Evolutionary conservation across 2,113 vertebrate species (phyloP).

Genomic region (Cavia porcellus): DNA sequence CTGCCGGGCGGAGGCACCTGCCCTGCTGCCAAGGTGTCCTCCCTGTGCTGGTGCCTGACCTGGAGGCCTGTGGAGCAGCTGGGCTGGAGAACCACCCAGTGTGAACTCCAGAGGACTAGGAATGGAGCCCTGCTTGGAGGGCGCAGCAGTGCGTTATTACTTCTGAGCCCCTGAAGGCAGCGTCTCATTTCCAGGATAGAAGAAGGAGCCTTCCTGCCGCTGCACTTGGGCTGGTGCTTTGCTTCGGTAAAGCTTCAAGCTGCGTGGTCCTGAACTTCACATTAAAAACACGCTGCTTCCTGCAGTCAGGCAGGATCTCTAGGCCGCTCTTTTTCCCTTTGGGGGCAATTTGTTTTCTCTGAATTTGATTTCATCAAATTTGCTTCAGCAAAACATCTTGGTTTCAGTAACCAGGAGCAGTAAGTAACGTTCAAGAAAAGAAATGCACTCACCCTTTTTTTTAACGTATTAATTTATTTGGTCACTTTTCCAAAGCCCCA

Average conservation of each 20-base stretch:
- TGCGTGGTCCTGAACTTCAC: neutral
- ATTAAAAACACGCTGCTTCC: neutral
- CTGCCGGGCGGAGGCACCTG: neutral
- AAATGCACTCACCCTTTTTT: neutral
- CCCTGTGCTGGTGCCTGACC: neutral
- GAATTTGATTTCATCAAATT: neutral
- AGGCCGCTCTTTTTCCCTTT: neutral
- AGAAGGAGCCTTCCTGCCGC: neutral
- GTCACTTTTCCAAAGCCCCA: neutral
- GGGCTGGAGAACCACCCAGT: neutral
- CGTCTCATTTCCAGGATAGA: neutral
- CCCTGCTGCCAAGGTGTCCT: neutral
- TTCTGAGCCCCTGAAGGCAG: neutral
- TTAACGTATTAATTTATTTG: neutral
- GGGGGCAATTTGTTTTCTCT: neutral
- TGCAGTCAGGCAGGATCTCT: neutral
- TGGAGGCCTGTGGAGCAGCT: neutral
- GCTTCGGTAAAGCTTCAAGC: neutral
- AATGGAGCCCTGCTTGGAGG: neutral
- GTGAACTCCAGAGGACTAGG: neutral
- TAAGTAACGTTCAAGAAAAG: neutral
- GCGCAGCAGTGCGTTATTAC: rapidly evolving
- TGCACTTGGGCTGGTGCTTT: neutral
- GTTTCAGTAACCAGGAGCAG: neutral
- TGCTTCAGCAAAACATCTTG: neutral